Percentiles rank a stretch among this genome's conserved stretches.
Evolutionary conservation across 2,888 invertebrate species (phyloP).

Genomic region (Himalopsyche japonica): DNA sequence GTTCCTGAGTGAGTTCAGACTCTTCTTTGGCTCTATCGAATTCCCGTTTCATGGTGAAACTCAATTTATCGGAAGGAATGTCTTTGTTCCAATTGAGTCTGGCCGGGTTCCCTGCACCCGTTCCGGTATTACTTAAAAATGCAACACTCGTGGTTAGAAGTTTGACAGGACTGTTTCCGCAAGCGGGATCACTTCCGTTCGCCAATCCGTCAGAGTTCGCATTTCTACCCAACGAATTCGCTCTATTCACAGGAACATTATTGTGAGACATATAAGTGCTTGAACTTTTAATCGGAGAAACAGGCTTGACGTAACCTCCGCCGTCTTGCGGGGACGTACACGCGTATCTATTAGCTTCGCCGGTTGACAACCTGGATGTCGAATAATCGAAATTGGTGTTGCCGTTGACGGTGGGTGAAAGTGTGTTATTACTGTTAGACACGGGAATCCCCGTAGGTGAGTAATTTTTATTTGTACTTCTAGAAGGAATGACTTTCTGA

Average conservation of each 20-base stretch:
- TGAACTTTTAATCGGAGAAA: constrained; percentile 67
- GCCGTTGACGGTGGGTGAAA: constrained; percentile 35
- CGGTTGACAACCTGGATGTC: constrained; percentile 7
- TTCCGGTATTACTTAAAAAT: constrained; percentile 61
- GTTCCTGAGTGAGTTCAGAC: constrained; percentile 79
- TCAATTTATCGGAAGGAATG: constrained; percentile 72
- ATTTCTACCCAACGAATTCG: constrained; percentile 36
- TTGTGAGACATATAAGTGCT: constrained; percentile 65
- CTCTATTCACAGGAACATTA: constrained; percentile 48
- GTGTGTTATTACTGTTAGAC: constrained; percentile 45
- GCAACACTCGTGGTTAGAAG: constrained; percentile 62
- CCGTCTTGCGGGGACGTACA: constrained; percentile 41
- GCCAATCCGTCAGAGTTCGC: constrained; percentile 16
- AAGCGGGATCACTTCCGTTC: constrained; percentile 15
- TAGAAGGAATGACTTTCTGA: constrained; percentile 80
- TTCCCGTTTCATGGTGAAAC: constrained; percentile 90
- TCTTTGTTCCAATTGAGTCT: constrained; percentile 77
- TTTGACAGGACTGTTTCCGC: constrained; percentile 48
- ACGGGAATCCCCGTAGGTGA: constrained; percentile 47
- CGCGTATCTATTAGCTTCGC: not conserved
- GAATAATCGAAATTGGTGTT: constrained; percentile 31
- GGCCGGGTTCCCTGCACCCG: constrained; percentile 51
- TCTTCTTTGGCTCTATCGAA: constrained; percentile 91
- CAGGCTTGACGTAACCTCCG: constrained; percentile 66
- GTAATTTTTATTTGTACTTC: constrained; percentile 54